Conservation (phyloP, 2,113 vertebrate genomes). For the Phalacrocorax carbo region DNA sequence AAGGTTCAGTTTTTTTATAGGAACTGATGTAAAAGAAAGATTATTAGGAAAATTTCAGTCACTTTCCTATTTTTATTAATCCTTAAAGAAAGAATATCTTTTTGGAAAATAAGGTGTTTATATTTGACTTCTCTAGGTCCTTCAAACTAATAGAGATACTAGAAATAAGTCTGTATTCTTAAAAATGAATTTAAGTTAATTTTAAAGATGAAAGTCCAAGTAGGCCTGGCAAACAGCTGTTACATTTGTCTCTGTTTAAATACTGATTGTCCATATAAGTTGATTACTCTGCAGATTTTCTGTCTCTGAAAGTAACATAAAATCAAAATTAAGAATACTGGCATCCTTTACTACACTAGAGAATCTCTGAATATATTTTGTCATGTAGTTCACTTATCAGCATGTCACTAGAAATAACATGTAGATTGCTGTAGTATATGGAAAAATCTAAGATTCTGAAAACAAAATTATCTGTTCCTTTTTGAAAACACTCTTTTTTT, state of each 20-base stretch:
- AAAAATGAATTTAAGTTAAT: not conserved
- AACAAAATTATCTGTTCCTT: not conserved
- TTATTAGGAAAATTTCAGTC: constrained; percentile 34
- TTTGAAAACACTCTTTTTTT: not conserved
- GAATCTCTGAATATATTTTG: not conserved
- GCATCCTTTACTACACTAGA: not conserved
- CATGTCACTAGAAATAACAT: not conserved
- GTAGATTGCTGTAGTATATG: not conserved
- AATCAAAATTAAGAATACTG: not conserved
- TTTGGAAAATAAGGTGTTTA: not conserved
- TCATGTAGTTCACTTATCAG: not conserved
- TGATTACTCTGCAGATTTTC: not conserved
- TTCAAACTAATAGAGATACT: not conserved
- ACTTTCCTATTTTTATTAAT: not conserved
- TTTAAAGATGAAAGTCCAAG: not conserved
- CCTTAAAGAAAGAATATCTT: not conserved
- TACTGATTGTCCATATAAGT: not conserved
- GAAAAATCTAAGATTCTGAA: not conserved
- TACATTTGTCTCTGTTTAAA: not conserved
- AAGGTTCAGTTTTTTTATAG: constrained; percentile 18
- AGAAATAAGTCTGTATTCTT: not conserved
- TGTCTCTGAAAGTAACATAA: not conserved
- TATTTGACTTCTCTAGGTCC: not conserved
- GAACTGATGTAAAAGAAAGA: not conserved
- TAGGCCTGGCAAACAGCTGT: not conserved